A percentile compares a stretch with the other conserved stretches of the same genome.
Conservation (phyloP, 2,888 invertebrate species). For the Linnaemya vulpina region DNA sequence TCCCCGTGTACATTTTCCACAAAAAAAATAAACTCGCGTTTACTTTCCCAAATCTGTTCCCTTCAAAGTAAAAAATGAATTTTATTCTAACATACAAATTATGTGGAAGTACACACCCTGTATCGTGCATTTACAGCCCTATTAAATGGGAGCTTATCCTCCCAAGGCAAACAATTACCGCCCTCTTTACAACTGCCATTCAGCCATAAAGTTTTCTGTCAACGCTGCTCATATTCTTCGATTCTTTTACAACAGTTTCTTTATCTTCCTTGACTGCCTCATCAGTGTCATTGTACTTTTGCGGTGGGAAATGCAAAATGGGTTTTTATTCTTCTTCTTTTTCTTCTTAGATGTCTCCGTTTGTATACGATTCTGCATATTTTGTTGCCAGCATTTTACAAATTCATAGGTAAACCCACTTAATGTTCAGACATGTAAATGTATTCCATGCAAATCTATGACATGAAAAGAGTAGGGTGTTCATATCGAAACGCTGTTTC, state of each 20-base stretch:
- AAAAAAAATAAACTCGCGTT: neutral
- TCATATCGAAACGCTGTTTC: too few species aligned
- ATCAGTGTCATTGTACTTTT: slow-evolving; percentile 51
- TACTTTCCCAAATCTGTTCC: neutral
- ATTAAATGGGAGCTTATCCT: neutral
- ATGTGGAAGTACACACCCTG: neutral
- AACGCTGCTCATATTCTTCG: neutral
- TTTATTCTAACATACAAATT: neutral
- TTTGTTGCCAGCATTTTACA: slow-evolving; percentile 16
- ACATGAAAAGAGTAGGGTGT: neutral
- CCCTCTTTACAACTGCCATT: neutral
- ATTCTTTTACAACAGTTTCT: slow-evolving; percentile 3
- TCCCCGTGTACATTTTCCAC: neutral
- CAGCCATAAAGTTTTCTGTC: neutral
- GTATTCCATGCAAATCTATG: slow-evolving; percentile 15
- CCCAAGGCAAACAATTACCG: neutral
- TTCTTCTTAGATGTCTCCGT: slow-evolving; percentile 14
- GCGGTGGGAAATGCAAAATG: slow-evolving; percentile 43
- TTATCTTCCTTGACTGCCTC: slow-evolving; percentile 17
- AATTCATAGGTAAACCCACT: slow-evolving; percentile 20
- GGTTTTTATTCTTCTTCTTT: slow-evolving; percentile 31
- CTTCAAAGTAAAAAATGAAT: neutral
- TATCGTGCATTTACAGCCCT: neutral
- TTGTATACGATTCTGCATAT: neutral
- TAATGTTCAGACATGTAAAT: slow-evolving; percentile 13